Conservation (phyloP, 2,888 invertebrate species). For the Sarcophaga variegata region DNA sequence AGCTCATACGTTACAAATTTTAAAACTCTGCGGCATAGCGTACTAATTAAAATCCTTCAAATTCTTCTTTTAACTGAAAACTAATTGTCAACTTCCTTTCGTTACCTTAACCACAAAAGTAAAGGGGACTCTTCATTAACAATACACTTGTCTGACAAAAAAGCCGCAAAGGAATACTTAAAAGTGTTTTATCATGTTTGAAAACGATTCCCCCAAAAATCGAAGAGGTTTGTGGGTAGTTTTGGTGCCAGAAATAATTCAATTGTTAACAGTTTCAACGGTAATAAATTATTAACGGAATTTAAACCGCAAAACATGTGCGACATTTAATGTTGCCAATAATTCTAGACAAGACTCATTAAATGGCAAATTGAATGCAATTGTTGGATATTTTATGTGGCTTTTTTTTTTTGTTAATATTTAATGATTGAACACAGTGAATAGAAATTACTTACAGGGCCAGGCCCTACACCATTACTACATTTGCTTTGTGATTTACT, state of each 20-base stretch:
- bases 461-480: neutral
- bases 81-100: neutral
- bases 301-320: conserved; percentile 42
- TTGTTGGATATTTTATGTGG: conserved; percentile 27
- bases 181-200: conserved; percentile 54
- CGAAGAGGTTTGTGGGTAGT: too few species aligned
- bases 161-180: conserved; percentile 63
- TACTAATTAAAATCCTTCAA: too few species aligned
- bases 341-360: conserved; percentile 48
- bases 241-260: neutral
- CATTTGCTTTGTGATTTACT: neutral
- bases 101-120: neutral
- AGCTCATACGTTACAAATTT: too few species aligned
- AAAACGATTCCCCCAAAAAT: too few species aligned
- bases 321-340: conserved; percentile 43
- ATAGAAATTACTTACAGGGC: neutral
- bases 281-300: conserved; percentile 45
- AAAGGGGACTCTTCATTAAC: neutral
- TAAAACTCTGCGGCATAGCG: too few species aligned
- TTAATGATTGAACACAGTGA: conserved; percentile 30
- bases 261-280: conserved; percentile 5
- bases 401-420: conserved; percentile 48
- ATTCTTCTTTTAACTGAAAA: too few species aligned
- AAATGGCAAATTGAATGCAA: conserved; percentile 42
- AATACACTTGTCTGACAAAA: too few species aligned